Base-by-base conservation (phyloP, 2,888 invertebrate species). In the Odontothrips loti region DNA sequence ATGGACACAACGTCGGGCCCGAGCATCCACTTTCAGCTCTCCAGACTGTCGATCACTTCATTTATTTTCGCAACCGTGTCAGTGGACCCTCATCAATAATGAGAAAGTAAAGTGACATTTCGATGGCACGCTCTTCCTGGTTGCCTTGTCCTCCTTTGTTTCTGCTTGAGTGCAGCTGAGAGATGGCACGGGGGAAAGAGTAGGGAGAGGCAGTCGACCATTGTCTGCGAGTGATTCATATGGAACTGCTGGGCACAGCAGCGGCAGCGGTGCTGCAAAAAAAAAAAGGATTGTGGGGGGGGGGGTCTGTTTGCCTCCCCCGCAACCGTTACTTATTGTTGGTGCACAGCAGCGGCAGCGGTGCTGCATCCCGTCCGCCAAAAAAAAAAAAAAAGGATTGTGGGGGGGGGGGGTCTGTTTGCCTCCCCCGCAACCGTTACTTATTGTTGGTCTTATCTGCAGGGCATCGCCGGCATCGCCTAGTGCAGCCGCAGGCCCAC, bases 171-270 rank as follows among this genome's bases (percentile, higher is more conserved):
- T 75, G 68, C 68, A 58, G 58, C 4, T 17, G 23, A 68, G 68
- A 12, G 23, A 27, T 0, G 58, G 58, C 20, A 27, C 8, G 68
- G 27, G 68, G 68, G 68, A 6, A 11, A 23, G 68, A 23, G 68
- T 0, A 23, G 23, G 58, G 58, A 2, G 68, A 27, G 9, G 68
- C 68, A 75, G 68, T 75, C 68, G 27, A 1, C 68, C 68, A 75
- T 75, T 75, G 68, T 75, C 68, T 23, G 68, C 68, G 27, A 75
- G 68, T 75, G 68, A 75, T 75, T 75, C 68, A 75, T 75, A 75
- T 75, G 68, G 68, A 75, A 75, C 68, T 75, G 68, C 68, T 75
- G n/a, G 27, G 34, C 34, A 43, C 34, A 75, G 68, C 68, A 23
- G 68, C 68, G 27, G 68, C 68, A 27, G 9, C 58, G 15, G 17